These are phyloP conservation scores for Darevskia nairensis DNA, from an alignment of 2,797 vertebrate species.

Conservation along the genomic window DNA sequence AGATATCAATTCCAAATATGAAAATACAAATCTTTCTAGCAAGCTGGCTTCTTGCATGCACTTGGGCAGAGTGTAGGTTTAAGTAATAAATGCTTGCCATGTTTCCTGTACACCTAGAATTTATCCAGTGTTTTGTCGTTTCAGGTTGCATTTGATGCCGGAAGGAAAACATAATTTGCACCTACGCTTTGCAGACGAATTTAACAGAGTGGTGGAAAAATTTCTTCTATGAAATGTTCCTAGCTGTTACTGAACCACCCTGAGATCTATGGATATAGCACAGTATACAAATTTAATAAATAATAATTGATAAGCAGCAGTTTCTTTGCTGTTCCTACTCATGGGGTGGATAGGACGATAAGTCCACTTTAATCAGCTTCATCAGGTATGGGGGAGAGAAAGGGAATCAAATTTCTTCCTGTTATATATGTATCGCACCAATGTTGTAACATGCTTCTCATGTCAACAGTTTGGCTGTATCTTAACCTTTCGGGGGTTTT, in stretches of 20 bases:
- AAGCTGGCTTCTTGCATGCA: not conserved
- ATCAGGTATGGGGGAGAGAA: not conserved
- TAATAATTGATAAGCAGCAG: too few relatives aligned
- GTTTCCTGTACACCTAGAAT: not conserved
- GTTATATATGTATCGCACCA: not conserved
- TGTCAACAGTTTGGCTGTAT: not conserved
- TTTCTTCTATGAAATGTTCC: conserved; percentile 75
- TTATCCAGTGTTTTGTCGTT: conserved; percentile 11
- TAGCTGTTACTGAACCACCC: not conserved
- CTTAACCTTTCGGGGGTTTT: not conserved
- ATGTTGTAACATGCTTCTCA: not conserved
- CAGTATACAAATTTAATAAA: too few relatives aligned
- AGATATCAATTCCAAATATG: too few relatives aligned
- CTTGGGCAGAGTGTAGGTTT: not conserved
- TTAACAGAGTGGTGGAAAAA: conserved; percentile 87
- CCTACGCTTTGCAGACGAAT: conserved; percentile 86
- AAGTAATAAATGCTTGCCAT: not conserved
- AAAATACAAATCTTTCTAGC: too few relatives aligned
- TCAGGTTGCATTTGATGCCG: conserved; percentile 87
- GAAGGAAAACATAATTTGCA: conserved; percentile 93
- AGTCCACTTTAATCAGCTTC: not conserved
- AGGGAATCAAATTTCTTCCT: not conserved
- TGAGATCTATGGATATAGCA: too few relatives aligned
- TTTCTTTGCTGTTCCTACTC: not conserved
- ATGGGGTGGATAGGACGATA: too few relatives aligned